Conservation (phyloP, 2,888 invertebrate genomes). For the Phortica okadai region DNA sequence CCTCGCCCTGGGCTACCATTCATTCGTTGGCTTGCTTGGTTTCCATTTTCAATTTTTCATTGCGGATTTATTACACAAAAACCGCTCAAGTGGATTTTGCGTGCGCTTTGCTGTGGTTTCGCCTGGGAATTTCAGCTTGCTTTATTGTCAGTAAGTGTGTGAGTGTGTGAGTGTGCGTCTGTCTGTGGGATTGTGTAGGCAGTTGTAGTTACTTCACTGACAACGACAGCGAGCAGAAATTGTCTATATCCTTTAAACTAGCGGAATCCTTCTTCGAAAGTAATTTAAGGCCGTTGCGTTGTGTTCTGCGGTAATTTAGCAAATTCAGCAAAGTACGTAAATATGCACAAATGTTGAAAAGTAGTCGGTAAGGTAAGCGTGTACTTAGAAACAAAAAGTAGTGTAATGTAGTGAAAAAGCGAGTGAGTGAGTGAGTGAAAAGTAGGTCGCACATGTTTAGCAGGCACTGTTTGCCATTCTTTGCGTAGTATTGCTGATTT, state of each 20-base stretch:
- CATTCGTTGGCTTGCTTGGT: not conserved
- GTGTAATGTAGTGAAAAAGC: not conserved
- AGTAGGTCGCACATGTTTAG: constrained; percentile 57
- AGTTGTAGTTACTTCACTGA: not conserved
- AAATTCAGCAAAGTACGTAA: not conserved
- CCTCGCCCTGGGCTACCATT: not conserved
- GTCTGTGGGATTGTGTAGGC: constrained; percentile 38
- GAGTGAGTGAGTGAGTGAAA: constrained; percentile 35
- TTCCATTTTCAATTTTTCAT: constrained; percentile 16
- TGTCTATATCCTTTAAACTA: constrained; percentile 17
- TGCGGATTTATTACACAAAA: constrained; percentile 35
- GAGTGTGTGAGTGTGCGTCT: not conserved
- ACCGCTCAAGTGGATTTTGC: constrained; percentile 35
- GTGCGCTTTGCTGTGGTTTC: constrained; percentile 18
- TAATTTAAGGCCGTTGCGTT: not conserved
- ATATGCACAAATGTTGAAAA: not conserved
- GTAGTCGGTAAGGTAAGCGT: not conserved
- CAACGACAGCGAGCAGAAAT: not conserved
- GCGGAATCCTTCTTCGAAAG: constrained; percentile 50
- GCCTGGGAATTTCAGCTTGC: constrained; percentile 6
- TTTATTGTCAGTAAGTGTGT: not conserved
- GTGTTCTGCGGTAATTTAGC: not conserved
- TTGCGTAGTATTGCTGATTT: constrained; percentile 59
- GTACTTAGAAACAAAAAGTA: constrained; percentile 14
- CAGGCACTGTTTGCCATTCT: constrained; percentile 44